Base-by-base conservation (phyloP, 2,888 invertebrate species). In the Yponomeuta sedellus region DNA sequence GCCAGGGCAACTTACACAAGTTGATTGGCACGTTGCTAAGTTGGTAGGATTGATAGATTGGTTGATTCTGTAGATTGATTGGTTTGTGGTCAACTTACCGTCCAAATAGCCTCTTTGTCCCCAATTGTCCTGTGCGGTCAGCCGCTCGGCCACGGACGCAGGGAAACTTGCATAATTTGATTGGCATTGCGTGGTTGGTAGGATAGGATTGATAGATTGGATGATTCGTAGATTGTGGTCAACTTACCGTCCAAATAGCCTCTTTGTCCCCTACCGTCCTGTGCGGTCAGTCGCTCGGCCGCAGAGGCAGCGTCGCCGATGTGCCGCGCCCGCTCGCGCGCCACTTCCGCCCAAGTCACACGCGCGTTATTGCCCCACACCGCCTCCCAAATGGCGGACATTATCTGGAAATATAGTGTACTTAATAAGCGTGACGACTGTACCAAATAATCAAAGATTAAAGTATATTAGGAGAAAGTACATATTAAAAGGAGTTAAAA, bases 351-450 rank as follows among this genome's bases (percentile, higher is more conserved):
- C 65, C 65, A 65, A 10, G 65, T 19, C 28, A 65, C 65, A 12
- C 25, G 25, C 0, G 40, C 61, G 71, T 92, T 92, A 0, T 95
- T 93, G 61, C 93, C 92, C 59, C 94, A 87, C 44, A 97, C 93
- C 70, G 95, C 95, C 77, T 96, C 96, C 93, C 95, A 95, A 72
- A 96, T 94, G 69, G 94, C 92, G 68, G 94, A 94, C 87, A 97
- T 92, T 76, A 97, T 95, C 95, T 95, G 76, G 3, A 79, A 78
- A 69, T n/a, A 22, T n/a, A n/a, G n/a, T n/a, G n/a, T n/a, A n/a
- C n/a, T n/a, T n/a, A n/a, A n/a, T n/a, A n/a, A n/a, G n/a, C n/a
- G n/a, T n/a, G n/a, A n/a, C n/a, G n/a, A n/a, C n/a, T n/a, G n/a
- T n/a, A n/a, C n/a, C n/a, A n/a, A n/a, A n/a, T n/a, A n/a, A n/a